Evolutionary conservation across 2,113 vertebrate species (phyloP), one percentile per base, ranked within the genome.

Genomic region (Alligator mississippiensis): DNA sequence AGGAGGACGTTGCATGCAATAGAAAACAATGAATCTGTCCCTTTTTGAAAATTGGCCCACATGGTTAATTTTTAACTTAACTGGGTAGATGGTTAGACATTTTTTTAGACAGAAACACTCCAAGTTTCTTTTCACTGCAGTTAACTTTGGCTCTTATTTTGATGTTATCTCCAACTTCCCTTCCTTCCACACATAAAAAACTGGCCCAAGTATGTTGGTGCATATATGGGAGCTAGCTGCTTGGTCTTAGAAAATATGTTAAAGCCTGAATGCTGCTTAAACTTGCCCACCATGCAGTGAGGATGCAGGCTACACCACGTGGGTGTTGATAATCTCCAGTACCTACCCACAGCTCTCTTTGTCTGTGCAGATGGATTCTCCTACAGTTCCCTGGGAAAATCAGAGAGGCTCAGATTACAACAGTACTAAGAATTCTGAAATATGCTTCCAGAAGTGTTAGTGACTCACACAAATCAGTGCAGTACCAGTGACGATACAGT

Each of bases 371-470:
- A 47, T 47, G 47, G 7, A 47, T 47, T 47, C 47, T 47, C 47
- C 47, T 47, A 47, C 47, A 7, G 8, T 47, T 47, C 47, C 47
- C 47, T 47, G 47, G 47, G 47, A 47, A 47, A 47, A 47, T 47
- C 47, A 47, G 47, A 47, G 47, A 47, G 47, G 47, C 47, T 47
- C 47, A 47, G 47, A 47, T 47, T 58, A 27, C 68, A 55, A 54
- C 60, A 58, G 74, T 47, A 27, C 75, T 76, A 3, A 3, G 3
- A 38, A 25, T 14, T 12, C 25, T 4, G 6, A 21, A 22, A 28
- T 21, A 16, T 6, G 6, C 19, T 34, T 55, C 18, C 21, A 2
- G 2, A 5, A 62, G 38, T 0, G 3, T 27, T 1, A 1, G 2
- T 0, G 3, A 11, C 79, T n/a, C 18, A n/a, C 17, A 18, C 2